phyloP scores from a whole-genome alignment of 2,797 vertebrate genomes.

The Nannoperca australis region DNA sequence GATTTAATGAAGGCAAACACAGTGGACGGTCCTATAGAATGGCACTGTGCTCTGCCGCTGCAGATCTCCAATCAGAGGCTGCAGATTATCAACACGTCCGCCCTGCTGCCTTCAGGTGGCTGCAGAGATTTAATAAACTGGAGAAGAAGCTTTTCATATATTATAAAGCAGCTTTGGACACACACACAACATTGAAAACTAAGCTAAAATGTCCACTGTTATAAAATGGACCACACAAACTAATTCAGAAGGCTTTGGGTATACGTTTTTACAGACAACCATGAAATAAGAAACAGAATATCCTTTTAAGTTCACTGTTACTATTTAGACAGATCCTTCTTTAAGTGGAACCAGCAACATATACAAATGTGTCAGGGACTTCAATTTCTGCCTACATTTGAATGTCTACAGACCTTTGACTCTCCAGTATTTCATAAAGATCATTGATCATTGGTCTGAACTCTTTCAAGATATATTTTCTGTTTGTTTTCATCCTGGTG shows the following conservation, averaged over 20 bases:
- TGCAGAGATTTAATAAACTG: slow-evolving; percentile 2
- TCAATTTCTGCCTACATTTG: background rate
- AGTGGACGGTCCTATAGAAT: background rate
- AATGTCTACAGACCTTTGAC: background rate
- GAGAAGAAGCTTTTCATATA: background rate
- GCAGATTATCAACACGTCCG: background rate
- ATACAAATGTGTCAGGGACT: background rate
- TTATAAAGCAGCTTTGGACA: background rate
- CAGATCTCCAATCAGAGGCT: slow-evolving; percentile 4
- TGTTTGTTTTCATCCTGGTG: slow-evolving; percentile 6
- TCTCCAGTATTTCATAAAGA: background rate
- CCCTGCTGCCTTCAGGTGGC: background rate
- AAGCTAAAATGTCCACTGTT: background rate
- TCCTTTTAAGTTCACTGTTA: background rate
- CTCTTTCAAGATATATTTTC: background rate
- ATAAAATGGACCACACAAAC: background rate
- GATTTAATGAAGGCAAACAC: slow-evolving; percentile 12
- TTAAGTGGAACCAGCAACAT: background rate
- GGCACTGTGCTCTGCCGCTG: background rate
- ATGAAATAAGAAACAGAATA: background rate
- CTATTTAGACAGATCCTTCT: background rate
- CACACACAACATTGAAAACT: background rate
- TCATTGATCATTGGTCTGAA: background rate
- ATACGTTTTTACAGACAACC: background rate
- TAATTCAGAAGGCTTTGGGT: background rate